Evolutionary conservation across 1,140 invertebrate genomes (phyloP).

Genomic region (Oedothorax gibbosus): DNA sequence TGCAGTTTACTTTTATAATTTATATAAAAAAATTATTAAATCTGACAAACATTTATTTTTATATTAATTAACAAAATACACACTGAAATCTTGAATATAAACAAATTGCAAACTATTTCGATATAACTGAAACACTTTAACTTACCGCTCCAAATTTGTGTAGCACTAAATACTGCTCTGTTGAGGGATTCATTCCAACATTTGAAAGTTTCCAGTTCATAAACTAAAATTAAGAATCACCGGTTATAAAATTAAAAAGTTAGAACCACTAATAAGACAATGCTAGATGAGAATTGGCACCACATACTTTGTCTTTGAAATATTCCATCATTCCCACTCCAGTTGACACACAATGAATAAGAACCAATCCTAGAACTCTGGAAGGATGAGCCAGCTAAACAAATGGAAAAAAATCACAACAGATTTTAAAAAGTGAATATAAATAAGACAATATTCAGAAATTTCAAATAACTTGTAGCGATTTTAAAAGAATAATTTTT

Average conservation of each 20-base stretch:
- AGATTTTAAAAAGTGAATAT: not conserved
- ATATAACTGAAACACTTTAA: conserved; percentile 40
- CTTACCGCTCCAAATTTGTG: conserved; percentile 73
- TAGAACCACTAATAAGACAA: not conserved
- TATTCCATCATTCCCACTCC: conserved; percentile 88
- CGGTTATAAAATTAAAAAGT: no score
- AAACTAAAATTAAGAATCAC: conserved; percentile 63
- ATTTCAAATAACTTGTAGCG: not conserved
- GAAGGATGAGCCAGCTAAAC: conserved; percentile 77
- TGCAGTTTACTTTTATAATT: no score
- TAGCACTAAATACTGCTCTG: conserved; percentile 71
- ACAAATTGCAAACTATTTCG: not conserved
- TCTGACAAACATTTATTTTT: no score
- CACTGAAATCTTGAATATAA: no score
- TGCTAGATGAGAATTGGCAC: not conserved
- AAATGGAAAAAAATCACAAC: not conserved
- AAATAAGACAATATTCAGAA: not conserved
- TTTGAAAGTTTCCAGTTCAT: conserved; percentile 68
- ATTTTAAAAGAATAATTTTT: not conserved
- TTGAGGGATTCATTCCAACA: conserved; percentile 68
- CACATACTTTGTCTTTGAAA: conserved; percentile 81
- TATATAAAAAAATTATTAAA: no score
- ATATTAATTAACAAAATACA: no score
- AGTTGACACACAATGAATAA: conserved; percentile 90
- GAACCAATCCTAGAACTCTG: conserved; percentile 80